phyloP scores from a whole-genome alignment of 1,140 invertebrate genomes.

The Gryon sp. region DNA sequence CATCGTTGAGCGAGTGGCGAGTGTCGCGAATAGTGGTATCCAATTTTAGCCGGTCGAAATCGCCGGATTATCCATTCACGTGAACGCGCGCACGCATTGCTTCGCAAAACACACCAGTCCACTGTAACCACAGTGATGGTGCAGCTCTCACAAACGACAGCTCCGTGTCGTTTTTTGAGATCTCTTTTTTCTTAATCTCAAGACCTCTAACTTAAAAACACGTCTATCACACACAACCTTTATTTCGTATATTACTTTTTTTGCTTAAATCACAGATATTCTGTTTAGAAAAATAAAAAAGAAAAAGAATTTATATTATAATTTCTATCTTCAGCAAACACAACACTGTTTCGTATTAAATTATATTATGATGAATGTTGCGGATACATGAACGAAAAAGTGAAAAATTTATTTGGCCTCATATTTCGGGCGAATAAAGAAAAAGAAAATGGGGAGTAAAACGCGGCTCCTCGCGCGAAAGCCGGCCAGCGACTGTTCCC shows the following conservation, averaged over 20 bases:
- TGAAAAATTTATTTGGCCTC: too few species aligned
- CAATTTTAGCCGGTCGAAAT: slow-evolving; percentile 55
- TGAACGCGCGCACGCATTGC: slow-evolving; percentile 47
- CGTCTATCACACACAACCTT: too few species aligned
- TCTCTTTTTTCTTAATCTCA: not conserved
- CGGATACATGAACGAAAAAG: too few species aligned
- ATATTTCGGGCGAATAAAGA: too few species aligned
- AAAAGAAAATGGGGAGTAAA: slow-evolving; percentile 14
- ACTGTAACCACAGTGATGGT: slow-evolving; percentile 10
- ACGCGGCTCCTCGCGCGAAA: slow-evolving; percentile 40
- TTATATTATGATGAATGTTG: too few species aligned
- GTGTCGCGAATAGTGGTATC: slow-evolving; percentile 50
- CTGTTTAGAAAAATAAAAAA: too few species aligned
- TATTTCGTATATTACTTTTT: too few species aligned
- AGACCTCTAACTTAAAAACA: not conserved
- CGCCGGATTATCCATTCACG: slow-evolving; percentile 53
- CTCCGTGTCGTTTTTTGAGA: slow-evolving; percentile 7
- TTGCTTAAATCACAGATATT: too few species aligned
- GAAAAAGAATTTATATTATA: too few species aligned
- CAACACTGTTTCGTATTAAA: too few species aligned
- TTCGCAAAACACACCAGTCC: slow-evolving; percentile 14
- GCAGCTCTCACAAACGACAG: slow-evolving; percentile 4
- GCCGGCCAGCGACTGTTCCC: slow-evolving; percentile 53
- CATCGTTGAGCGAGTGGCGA: slow-evolving; percentile 34
- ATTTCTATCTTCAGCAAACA: too few species aligned